Evolutionary conservation across 2,113 vertebrate genomes (phyloP).

Genomic region (Geothlypis trichas): DNA sequence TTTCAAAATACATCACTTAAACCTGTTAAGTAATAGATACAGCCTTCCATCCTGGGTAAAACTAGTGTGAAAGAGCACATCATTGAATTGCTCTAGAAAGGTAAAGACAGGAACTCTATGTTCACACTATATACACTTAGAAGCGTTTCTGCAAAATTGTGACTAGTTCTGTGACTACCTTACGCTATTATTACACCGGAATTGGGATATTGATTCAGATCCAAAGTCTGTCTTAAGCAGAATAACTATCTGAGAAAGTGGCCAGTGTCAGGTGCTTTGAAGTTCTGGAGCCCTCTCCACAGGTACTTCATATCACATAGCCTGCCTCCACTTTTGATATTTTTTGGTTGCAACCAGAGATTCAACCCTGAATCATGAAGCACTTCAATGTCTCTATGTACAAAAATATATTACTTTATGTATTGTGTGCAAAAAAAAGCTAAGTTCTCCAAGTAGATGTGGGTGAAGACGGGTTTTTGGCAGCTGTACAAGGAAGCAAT

Average conservation of each 20-base stretch:
- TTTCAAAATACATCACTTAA: neutral
- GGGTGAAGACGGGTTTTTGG: neutral
- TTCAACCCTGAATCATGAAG: neutral
- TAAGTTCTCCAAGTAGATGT: neutral
- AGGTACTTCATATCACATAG: neutral
- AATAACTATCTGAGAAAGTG: neutral
- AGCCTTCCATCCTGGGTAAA: neutral
- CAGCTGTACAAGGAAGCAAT: neutral
- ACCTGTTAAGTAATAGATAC: neutral
- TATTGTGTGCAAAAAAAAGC: neutral
- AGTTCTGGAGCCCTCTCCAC: neutral
- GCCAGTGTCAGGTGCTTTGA: neutral
- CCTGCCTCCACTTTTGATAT: neutral
- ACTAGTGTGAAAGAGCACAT: neutral
- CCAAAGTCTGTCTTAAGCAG: neutral
- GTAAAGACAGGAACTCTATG: neutral
- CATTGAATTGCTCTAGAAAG: neutral
- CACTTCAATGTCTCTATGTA: neutral
- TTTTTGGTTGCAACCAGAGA: neutral
- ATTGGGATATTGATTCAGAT: neutral
- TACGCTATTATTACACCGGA: neutral
- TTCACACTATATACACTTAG: neutral
- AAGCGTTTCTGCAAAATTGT: neutral
- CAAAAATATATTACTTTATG: neutral
- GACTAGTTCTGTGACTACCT: neutral